A percentile compares a stretch with the other conserved stretches of the same genome.
phyloP scores from a whole-genome alignment of 1,140 invertebrate genomes.

The Drosophila ohnishii region DNA sequence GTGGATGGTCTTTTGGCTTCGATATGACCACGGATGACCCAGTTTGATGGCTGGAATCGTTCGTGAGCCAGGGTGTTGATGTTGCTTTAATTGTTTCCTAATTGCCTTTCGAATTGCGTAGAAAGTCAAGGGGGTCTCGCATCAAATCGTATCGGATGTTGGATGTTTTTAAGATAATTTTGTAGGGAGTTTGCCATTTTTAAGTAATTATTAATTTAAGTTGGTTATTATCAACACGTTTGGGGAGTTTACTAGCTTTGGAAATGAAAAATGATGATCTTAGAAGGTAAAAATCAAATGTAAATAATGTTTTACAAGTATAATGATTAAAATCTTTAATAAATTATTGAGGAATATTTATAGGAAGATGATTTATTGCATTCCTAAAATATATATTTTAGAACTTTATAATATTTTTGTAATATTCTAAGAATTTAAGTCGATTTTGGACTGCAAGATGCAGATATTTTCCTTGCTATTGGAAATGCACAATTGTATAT shows the following conservation, averaged over 20 bases:
- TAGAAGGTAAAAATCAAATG: too few species aligned
- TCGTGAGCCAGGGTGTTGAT: slow-evolving; percentile 41
- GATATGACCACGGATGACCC: slow-evolving; percentile 41
- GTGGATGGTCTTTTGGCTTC: slow-evolving; percentile 3
- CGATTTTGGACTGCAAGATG: background rate
- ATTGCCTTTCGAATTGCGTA: slow-evolving; percentile 50
- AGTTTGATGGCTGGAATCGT: slow-evolving; percentile 28
- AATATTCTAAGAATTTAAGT: background rate
- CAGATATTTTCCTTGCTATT: too few species aligned
- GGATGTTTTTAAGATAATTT: background rate
- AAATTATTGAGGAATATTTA: background rate
- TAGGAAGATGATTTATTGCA: background rate
- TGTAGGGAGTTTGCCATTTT: background rate
- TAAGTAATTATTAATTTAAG: background rate
- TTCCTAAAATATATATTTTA: background rate
- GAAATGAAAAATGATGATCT: background rate
- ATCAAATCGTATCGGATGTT: background rate
- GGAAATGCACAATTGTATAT: too few species aligned
- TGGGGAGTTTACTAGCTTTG: background rate
- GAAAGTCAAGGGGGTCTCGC: slow-evolving; percentile 5
- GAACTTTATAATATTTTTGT: background rate
- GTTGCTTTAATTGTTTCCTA: slow-evolving; percentile 75
- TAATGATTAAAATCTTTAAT: too few species aligned
- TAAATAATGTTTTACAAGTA: background rate
- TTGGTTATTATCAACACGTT: background rate